Percentiles rank a stretch among this genome's conserved stretches.
Conservation (phyloP, 2,888 invertebrate species). For the Urechis unicinctus region DNA sequence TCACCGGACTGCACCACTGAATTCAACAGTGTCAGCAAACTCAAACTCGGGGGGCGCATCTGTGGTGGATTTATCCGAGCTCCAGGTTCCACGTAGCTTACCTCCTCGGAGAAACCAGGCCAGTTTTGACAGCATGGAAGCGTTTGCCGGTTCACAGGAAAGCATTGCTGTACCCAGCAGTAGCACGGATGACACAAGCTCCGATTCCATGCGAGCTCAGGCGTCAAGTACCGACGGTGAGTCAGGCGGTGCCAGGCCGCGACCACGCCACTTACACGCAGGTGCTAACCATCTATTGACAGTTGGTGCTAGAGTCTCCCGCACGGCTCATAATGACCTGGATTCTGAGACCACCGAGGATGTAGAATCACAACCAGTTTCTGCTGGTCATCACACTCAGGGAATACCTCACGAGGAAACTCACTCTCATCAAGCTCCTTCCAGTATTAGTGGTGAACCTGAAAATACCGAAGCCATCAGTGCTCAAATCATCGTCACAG, state of each 20-base stretch:
- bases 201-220: not conserved
- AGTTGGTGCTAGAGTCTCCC: too few relatives aligned
- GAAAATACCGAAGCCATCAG: not conserved
- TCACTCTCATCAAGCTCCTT: not conserved
- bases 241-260: constrained; percentile 1
- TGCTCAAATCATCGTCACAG: constrained; percentile 13
- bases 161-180: constrained; percentile 12
- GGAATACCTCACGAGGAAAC: too few relatives aligned
- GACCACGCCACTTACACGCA: too few relatives aligned
- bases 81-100: constrained; percentile 4
- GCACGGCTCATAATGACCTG: too few relatives aligned
- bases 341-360: too few relatives aligned
- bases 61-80: not conserved
- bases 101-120: constrained; percentile 17
- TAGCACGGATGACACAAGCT: constrained; percentile 1
- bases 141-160: constrained; percentile 34
- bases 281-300: too few relatives aligned
- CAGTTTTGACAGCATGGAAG: constrained; percentile 38
- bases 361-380: not conserved
- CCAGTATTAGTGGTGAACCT: not conserved
- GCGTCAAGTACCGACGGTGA: constrained; percentile 1
- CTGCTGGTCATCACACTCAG: not conserved
- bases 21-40: not conserved
- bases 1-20: not conserved
- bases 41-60: not conserved